phyloP scores from a whole-genome alignment of 2,113 vertebrate genomes.

The Climacteris rufus region DNA sequence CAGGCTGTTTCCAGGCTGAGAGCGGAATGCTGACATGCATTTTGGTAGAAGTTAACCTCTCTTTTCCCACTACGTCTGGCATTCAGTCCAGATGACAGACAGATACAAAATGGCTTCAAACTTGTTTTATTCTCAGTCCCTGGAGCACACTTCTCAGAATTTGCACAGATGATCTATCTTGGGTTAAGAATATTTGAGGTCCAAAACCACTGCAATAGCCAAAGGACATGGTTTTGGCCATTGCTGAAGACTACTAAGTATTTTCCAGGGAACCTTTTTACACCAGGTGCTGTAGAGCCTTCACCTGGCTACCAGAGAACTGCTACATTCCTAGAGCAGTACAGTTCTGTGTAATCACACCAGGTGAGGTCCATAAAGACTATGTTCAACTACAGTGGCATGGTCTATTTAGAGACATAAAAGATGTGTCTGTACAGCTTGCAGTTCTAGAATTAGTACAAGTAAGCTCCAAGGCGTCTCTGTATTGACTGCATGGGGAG shows the following conservation, averaged over 20 bases:
- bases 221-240: neutral
- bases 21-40: neutral
- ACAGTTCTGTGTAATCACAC: neutral
- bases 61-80: neutral
- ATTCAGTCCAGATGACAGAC: neutral
- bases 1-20: slow-evolving; percentile 6
- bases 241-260: neutral
- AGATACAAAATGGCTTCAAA: neutral
- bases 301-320: neutral
- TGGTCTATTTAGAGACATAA: neutral
- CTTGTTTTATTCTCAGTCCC: neutral
- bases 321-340: neutral
- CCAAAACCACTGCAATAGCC: neutral
- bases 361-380: neutral
- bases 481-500: neutral
- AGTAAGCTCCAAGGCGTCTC: neutral
- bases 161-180: neutral
- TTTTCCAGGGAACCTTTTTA: neutral
- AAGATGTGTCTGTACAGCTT: neutral
- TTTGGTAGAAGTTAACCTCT: neutral
- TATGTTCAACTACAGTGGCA: neutral
- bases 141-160: neutral
- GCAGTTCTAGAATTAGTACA: neutral
- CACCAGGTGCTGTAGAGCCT: neutral
- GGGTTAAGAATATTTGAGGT: neutral